Percentiles rank a stretch among this genome's conserved stretches.
Conservation (phyloP, 2,113 vertebrate species). For the Neogobius melanostomus region DNA sequence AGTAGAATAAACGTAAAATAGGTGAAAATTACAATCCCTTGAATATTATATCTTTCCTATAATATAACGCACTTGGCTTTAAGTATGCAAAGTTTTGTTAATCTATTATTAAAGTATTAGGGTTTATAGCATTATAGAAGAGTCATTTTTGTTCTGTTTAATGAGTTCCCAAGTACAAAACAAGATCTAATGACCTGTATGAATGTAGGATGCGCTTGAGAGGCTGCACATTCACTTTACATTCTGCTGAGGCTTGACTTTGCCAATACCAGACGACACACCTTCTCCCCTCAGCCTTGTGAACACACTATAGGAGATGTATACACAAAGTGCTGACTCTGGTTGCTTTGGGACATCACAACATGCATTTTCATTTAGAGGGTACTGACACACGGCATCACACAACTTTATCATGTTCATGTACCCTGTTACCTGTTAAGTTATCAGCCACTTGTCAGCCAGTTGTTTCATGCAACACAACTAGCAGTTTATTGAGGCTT, state of each 20-base stretch:
- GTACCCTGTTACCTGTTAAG: conserved; percentile 1
- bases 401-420: not conserved
- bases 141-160: not conserved
- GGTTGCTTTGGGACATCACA: conserved; percentile 29
- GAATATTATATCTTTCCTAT: too few relatives aligned
- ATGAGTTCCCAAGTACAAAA: not conserved
- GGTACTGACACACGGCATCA: conserved; percentile 11
- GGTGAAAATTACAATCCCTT: not conserved
- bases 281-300: conserved; percentile 7
- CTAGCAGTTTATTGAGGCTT: not conserved
- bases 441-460: not conserved
- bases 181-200: not conserved
- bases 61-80: too few relatives aligned
- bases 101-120: too few relatives aligned
- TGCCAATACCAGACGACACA: conserved; percentile 9
- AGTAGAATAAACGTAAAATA: not conserved
- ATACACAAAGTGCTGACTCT: conserved; percentile 27
- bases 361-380: conserved; percentile 49
- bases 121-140: too few relatives aligned
- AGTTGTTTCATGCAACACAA: not conserved
- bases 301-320: conserved; percentile 10
- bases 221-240: conserved; percentile 18
- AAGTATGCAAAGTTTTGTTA: too few relatives aligned
- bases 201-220: not conserved
- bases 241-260: conserved; percentile 49